Evolutionary conservation across 1,140 invertebrate species (phyloP).

Genomic region (Pseudomyrmex dendroicus): DNA sequence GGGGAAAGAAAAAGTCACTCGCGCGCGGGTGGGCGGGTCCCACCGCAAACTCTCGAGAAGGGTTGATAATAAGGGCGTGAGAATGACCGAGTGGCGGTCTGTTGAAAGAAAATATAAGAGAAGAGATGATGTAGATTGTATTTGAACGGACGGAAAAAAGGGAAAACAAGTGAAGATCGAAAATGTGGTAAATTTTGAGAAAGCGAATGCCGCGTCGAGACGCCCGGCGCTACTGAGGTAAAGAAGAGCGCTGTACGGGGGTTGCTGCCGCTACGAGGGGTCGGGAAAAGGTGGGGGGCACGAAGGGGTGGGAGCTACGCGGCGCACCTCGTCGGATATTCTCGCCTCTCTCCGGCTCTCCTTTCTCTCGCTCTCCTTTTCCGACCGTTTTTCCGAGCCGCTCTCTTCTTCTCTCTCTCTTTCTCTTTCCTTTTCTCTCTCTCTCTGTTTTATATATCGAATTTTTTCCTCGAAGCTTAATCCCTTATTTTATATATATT

Average conservation of each 20-base stretch:
- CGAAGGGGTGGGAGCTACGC: constrained; percentile 11
- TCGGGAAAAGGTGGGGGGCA: constrained; percentile 16
- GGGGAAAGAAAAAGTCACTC: constrained; percentile 31
- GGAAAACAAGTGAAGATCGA: constrained; percentile 12
- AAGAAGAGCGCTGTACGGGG: constrained; percentile 68
- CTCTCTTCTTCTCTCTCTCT: constrained; percentile 10
- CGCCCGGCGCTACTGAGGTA: constrained; percentile 78
- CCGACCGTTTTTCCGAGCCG: too few relatives aligned
- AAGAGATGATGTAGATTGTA: neutral
- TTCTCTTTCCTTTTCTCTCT: neutral
- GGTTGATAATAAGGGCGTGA: constrained; percentile 17
- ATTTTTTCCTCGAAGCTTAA: too few relatives aligned
- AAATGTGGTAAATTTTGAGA: constrained; percentile 14
- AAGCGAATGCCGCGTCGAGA: constrained; percentile 74
- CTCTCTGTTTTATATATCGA: neutral
- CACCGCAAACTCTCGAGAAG: constrained; percentile 37
- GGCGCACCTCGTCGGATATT: constrained; percentile 48
- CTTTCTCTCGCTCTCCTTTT: constrained; percentile 7
- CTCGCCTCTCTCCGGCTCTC: constrained; percentile 46
- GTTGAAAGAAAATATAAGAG: constrained; percentile 12
- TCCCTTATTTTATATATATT: constrained; percentile 27
- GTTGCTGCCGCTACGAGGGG: constrained; percentile 49
- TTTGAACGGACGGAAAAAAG: constrained; percentile 20
- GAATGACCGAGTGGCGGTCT: neutral
- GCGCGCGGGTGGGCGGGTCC: constrained; percentile 53